Percentiles rank a stretch among this genome's conserved stretches.
Evolutionary conservation across 2,797 vertebrate species (phyloP).

Genomic region (Pempheris klunzingeri): DNA sequence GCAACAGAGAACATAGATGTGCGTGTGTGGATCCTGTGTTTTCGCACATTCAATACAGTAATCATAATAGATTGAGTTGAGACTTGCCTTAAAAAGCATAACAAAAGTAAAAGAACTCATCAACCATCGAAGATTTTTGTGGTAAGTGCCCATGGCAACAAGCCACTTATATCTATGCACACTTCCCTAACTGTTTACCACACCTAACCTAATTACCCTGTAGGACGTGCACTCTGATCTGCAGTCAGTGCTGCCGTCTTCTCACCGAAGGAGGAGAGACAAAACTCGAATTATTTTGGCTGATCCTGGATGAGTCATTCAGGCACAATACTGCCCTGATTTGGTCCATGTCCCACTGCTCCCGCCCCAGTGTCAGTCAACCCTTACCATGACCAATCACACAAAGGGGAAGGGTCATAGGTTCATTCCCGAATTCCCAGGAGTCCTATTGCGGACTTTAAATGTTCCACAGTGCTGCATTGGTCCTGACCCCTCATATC

Average conservation of each 20-base stretch:
- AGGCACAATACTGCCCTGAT: constrained; percentile 30
- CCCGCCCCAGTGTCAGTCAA: constrained; percentile 46
- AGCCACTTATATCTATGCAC: constrained; percentile 63
- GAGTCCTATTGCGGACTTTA: constrained; percentile 51
- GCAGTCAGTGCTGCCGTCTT: constrained; percentile 40
- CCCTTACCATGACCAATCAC: constrained; percentile 66
- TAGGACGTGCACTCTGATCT: constrained; percentile 57
- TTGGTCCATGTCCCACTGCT: constrained; percentile 23
- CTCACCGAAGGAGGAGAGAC: constrained; percentile 32
- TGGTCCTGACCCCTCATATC: constrained; percentile 51
- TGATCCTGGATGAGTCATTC: constrained; percentile 63
- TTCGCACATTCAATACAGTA: constrained; percentile 33
- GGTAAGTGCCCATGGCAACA: constrained; percentile 64
- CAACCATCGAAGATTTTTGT: constrained; percentile 56
- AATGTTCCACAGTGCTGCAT: constrained; percentile 50
- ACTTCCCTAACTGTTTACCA: constrained; percentile 66
- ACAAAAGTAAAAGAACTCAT: constrained; percentile 38
- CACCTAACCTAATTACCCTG: constrained; percentile 66
- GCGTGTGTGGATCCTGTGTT: constrained; percentile 26
- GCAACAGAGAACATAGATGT: constrained; percentile 22
- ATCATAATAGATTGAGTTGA: constrained; percentile 41
- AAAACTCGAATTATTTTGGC: constrained; percentile 33
- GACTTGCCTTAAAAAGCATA: constrained; percentile 54
- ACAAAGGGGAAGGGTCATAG: constrained; percentile 57
- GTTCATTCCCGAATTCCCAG: constrained; percentile 65